phyloP scores from a whole-genome alignment of 2,113 vertebrate species.

The Laterallus jamaicensis region DNA sequence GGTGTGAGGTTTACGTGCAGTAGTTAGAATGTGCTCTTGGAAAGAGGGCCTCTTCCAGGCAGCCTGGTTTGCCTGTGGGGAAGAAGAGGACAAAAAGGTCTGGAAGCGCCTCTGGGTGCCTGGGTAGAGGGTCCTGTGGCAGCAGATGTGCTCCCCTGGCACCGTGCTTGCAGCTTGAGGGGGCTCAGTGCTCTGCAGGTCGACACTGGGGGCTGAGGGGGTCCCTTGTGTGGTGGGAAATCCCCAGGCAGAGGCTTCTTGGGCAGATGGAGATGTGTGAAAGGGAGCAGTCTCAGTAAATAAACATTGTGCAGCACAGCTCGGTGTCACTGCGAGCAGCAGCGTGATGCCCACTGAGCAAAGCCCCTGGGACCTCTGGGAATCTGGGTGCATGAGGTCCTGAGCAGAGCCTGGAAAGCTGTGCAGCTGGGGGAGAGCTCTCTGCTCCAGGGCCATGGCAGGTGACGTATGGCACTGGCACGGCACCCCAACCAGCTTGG shows the following conservation, averaged over 20 bases:
- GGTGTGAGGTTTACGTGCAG: not conserved
- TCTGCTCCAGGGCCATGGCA: not conserved
- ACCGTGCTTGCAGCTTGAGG: not conserved
- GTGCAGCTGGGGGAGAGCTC: not conserved
- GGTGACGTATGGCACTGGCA: fast-evolving
- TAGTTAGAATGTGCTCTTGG: fast-evolving
- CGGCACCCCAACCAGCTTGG: not conserved
- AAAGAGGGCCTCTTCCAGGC: not conserved
- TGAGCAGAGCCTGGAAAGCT: not conserved
- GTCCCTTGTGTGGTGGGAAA: not conserved
- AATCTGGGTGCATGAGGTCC: not conserved
- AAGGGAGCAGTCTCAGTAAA: not conserved
- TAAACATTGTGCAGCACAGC: not conserved
- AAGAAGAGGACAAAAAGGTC: not conserved
- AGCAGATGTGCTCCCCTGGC: not conserved
- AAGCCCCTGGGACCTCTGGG: not conserved
- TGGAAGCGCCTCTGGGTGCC: not conserved
- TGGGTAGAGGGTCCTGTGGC: not conserved
- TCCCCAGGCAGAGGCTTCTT: not conserved
- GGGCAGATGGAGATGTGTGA: not conserved
- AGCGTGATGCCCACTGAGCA: too few relatives aligned
- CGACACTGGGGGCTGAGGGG: not conserved
- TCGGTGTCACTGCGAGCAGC: too few relatives aligned
- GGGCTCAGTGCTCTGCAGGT: not conserved
- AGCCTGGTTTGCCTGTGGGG: too few relatives aligned